Base-by-base conservation (phyloP, 2,888 invertebrate species). In the Mythimna lalbum region DNA sequence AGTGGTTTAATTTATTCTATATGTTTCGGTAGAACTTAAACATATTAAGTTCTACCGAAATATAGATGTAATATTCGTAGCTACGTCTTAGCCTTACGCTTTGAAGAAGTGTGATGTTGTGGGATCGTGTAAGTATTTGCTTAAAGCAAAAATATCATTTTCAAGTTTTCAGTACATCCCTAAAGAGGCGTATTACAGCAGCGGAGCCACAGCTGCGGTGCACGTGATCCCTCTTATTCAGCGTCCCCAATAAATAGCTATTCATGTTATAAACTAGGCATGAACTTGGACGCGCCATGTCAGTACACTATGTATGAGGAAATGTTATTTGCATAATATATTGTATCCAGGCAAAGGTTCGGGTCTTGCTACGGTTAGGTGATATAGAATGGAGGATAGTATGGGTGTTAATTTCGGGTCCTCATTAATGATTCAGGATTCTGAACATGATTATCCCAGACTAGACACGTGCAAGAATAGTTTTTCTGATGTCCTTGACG, bases 241-340 rank as follows among this genome's bases (percentile, higher is more conserved):
- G 52, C n/a, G n/a, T 17, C 39, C 27, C 5, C 55, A 69, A 61
- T 76, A 63, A 23, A 49, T 36, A 76, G 33, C 39, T 9, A 62
- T 56, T 50, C 62, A 62, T 68, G 59, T 62, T 65, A 69, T 61
- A 39, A 50, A 75, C 47, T 68, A 53, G 39, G 23, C 52, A 43
- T 61, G 57, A 69, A 79, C 39, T 65, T 39, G 19, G 52, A 36
- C 43, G 39, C 23, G 23, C 17, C 57, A 36, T 57, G 19, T 52
- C 55, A 63, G 39, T 23, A 21, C 57, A 50, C 43, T 59, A 36
- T 62, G 68, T 65, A 63, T 64, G 53, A 64, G 63, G 52, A 65
- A 56, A 78, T 68, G 49, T 68, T 69, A 72, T 72, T 78, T 79
- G 56, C 59, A 70, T 72, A 66, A 63, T 66, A 73, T 81, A 39